Evolutionary conservation across 1,140 invertebrate genomes (phyloP).

Genomic region (Ganaspis sp.): DNA sequence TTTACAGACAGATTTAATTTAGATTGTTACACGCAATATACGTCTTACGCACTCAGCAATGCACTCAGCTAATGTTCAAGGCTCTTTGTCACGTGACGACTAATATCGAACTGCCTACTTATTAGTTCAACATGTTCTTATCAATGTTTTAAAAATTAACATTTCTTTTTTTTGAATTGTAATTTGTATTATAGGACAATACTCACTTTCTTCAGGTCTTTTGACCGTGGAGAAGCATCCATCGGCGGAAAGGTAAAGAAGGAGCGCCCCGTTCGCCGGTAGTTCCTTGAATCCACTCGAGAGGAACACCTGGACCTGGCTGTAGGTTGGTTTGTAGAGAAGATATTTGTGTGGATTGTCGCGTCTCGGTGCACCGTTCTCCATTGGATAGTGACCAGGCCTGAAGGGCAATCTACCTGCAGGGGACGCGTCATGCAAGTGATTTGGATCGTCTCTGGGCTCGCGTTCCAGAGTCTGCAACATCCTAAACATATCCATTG

Average conservation of each 20-base stretch:
- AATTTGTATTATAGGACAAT: conserved; percentile 16
- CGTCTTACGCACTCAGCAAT: no score
- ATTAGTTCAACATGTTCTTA: no score
- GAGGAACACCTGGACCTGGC: conserved; percentile 94
- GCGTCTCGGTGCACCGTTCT: conserved; percentile 85
- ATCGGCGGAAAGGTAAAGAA: conserved; percentile 96
- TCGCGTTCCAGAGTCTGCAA: conserved; percentile 95
- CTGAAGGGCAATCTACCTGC: conserved; percentile 85
- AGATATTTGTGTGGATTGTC: conserved; percentile 99
- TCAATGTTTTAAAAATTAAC: no score
- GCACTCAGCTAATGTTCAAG: no score
- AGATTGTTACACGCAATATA: no score
- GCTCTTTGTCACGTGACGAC: no score
- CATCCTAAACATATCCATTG: conserved; percentile 99
- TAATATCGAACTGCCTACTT: no score
- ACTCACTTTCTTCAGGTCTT: conserved; percentile 93
- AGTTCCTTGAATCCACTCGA: conserved; percentile 96
- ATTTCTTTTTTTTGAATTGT: not conserved
- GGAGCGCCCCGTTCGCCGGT: conserved; percentile 91
- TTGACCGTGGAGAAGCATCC: conserved; percentile 92
- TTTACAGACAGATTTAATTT: no score
- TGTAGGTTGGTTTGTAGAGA: conserved; percentile 95
- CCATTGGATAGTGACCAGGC: conserved; percentile 80
- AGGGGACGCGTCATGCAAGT: conserved; percentile 91
- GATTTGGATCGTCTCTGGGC: conserved; percentile 88